These are phyloP conservation scores for Hylaeus volcanicus DNA, from an alignment of 1,140 invertebrate species.

Conservation along the genomic window DNA sequence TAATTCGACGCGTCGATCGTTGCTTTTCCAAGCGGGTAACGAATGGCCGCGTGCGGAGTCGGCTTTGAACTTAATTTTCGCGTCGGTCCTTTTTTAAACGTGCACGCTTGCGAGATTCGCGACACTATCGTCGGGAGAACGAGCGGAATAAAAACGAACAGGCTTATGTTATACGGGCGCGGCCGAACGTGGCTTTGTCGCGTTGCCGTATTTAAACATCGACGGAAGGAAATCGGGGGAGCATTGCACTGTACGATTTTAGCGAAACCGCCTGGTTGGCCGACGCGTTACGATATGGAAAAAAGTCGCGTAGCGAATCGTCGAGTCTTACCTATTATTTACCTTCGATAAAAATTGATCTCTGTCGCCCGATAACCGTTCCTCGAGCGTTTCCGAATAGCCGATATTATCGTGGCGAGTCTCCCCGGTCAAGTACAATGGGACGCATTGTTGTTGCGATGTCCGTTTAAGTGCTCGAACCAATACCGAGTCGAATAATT, in stretches of 20 bases:
- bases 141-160: conserved; percentile 23
- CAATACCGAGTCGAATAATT: not conserved
- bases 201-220: conserved; percentile 35
- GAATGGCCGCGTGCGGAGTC: not conserved
- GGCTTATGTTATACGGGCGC: conserved; percentile 14
- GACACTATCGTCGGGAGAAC: not conserved
- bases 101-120: not conserved
- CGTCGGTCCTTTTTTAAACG: conserved; percentile 9
- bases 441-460: conserved; percentile 11
- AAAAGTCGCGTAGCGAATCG: not conserved
- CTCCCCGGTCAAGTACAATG: not conserved
- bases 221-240: conserved; percentile 10
- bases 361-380: conserved; percentile 12
- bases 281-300: not conserved
- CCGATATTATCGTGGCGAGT: not conserved
- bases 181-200: conserved; percentile 28
- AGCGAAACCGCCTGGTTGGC: not conserved
- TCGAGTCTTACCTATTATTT: not conserved
- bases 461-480: conserved; percentile 12
- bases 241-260: not conserved
- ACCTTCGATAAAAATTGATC: not conserved
- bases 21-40: not conserved
- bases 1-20: not conserved
- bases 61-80: conserved; percentile 9
- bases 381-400: not conserved